Base-by-base conservation (phyloP, 2,888 invertebrate genomes). In the Macropis europaea region DNA sequence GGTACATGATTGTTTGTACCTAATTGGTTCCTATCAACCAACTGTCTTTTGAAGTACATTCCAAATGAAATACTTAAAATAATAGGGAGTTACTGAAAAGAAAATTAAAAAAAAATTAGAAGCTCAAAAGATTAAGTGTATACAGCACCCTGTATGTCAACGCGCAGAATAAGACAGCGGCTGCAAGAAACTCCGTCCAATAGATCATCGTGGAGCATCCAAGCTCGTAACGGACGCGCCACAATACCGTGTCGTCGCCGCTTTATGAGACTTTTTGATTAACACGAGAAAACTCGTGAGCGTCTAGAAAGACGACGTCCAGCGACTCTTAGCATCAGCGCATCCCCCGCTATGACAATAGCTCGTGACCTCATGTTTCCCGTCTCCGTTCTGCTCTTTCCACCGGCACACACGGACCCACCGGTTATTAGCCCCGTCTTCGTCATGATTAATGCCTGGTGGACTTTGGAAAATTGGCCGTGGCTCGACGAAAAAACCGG, bases 381-480 rank as follows among this genome's bases (percentile, higher is more conserved):
- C 6, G 11, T 61, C 36, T 17, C 15, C 30, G 24, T 28, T 17
- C 45, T 36, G 26, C 22, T 28, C 30, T 1, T 9, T 7, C 36
- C 45, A 24, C 32, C 52, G 32, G 26, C 24, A 61, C 43, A 52
- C 70, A 48, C 48, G 57, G 36, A 73, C 71, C 77, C 76, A 53
- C 61, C 71, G 79, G 82, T 84, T 85, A 84, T 84, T 84, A 84
- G 82, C 79, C 79, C 76, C 82, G 79, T 80, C 85, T 84, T 79
- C 75, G 73, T 77, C 76, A 82, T 87, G 86, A 87, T 87, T 86
- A 84, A 85, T 84, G 83, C 77, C 66, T 54, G 57, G 71, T 79
- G 79, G 84, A 84, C 82, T 85, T 82, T 80, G 82, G 85, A 84
- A 86, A 87, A 86, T 86, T 85, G 87, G 80, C 84, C 82, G 72